Evolutionary conservation across 1,140 invertebrate genomes (phyloP), one percentile per base, ranked within the genome.

Genomic region (Tetranychus urticae): DNA sequence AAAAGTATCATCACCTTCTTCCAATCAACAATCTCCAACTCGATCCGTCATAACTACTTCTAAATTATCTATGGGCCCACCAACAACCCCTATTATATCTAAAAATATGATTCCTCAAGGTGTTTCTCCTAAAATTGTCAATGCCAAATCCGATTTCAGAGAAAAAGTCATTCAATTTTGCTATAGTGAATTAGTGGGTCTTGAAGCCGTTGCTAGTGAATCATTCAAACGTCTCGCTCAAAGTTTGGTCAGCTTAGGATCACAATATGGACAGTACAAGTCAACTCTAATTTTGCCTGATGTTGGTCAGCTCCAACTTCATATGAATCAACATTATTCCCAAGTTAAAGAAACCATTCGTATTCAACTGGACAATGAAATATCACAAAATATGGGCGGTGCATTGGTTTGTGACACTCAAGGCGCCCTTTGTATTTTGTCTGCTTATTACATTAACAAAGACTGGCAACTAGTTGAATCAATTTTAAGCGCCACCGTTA

Each of bases 381-480:
- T 64, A 3, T 35, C 63, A 1, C 31, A 14, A 23, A 64, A 64
- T 48, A 56, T 59, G 12, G 63, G 63, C 1, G 55, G 56, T 14
- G 57, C 63, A 3, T 45, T 64, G 6, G 63, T 64, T 2, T 64
- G 60, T 37, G 63, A 64, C 46, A 59, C 60, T 23, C 54, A 63
- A 39, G 42, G 59, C 10, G 61, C 63, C 37, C 36, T 56, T 23
- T 64, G 63, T 42, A 62, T 64, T 4, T 45, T 64, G 3, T 59
- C 63, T 23, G 46, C 54, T 33, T 63, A 61, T 39, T 64, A 62
- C 46, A 60, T 64, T 0, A 52, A 64, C 35, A 12, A 10, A 31
- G 39, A 56, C 56, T 64, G 63, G 63, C 37, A 55, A 31, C 46
- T 64, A 42, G 35, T 50, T 12, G 63, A 64, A 58, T 33, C 42